These are phyloP conservation scores for Anguilla pacifica DNA, from an alignment of 2,797 vertebrate species.

Conservation along the genomic window DNA sequence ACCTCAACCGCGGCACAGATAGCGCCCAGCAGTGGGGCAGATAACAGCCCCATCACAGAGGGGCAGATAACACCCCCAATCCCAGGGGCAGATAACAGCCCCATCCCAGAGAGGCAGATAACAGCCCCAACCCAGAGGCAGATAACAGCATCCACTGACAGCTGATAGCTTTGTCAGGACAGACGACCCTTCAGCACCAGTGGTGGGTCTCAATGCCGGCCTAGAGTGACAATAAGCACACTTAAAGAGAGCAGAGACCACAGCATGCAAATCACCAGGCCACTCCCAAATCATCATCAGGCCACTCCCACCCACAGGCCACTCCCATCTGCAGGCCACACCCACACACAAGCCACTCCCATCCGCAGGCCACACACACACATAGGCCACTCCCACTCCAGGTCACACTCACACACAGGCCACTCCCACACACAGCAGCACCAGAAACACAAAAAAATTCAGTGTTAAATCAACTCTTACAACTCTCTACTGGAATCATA, in stretches of 20 bases:
- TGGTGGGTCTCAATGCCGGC: not conserved
- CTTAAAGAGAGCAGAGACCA: not conserved
- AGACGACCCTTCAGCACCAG: not conserved
- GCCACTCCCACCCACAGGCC: too few species aligned
- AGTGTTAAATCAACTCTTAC: too few species aligned
- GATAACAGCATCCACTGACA: conserved; percentile 39
- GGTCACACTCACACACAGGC: too few species aligned
- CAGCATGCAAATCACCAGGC: not conserved
- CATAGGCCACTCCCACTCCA: too few species aligned
- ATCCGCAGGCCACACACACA: too few species aligned
- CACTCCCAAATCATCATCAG: not conserved
- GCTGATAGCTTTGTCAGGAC: conserved; percentile 36
- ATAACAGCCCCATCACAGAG: not conserved
- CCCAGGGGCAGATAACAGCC: too few species aligned
- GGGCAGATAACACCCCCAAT: conserved; percentile 1
- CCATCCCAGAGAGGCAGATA: conserved; percentile 30
- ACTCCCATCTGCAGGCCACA: too few species aligned
- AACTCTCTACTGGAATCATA: too few species aligned
- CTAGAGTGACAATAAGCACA: not conserved
- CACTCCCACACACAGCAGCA: too few species aligned
- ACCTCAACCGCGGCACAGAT: conserved; percentile 28
- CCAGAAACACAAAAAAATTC: too few species aligned
- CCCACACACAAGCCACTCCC: too few species aligned
- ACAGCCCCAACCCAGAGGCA: conserved; percentile 23
- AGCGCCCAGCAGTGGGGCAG: conserved; percentile 21